Conservation (phyloP, 2,113 vertebrate genomes). For the Otolemur garnettii region DNA sequence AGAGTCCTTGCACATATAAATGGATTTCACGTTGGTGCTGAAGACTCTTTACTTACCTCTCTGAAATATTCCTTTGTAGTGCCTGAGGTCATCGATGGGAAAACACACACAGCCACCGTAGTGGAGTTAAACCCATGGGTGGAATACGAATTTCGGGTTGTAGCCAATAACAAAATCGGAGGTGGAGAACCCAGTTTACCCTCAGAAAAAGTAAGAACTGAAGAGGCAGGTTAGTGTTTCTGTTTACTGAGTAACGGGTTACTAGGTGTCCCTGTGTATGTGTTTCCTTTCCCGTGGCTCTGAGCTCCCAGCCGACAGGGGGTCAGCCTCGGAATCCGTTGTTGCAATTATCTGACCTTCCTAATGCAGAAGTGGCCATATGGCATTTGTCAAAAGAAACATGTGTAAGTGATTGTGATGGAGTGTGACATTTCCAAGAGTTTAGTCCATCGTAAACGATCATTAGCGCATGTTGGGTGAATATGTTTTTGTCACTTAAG, state of each 20-base stretch:
- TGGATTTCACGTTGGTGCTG: not conserved
- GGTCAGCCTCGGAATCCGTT: not conserved
- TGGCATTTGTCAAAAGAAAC: conserved; percentile 62
- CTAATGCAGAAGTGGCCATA: conserved; percentile 9
- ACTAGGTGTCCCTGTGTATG: not conserved
- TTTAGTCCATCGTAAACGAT: not conserved
- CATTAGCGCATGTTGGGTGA: conserved; percentile 38
- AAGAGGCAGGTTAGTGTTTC: conserved; percentile 95
- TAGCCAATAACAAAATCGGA: conserved; percentile 95
- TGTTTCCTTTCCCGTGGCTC: not conserved
- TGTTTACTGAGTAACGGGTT: conserved; percentile 80
- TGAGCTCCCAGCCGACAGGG: not conserved
- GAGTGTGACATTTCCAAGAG: conserved; percentile 9
- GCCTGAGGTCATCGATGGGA: conserved; percentile 93
- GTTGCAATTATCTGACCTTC: not conserved
- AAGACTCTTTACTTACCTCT: conserved; percentile 2
- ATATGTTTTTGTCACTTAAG: conserved; percentile 59
- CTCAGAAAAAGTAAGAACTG: conserved; percentile 96
- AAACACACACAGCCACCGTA: conserved; percentile 94
- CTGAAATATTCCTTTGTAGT: conserved; percentile 84
- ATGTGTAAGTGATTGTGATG: not conserved
- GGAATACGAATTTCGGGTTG: conserved; percentile 98
- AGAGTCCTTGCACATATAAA: fast-evolving
- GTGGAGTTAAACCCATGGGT: conserved; percentile 97
- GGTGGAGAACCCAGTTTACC: conserved; percentile 96